These are phyloP conservation scores for Sinella curviseta DNA, from an alignment of 1,140 invertebrate species.

Conservation along the genomic window DNA sequence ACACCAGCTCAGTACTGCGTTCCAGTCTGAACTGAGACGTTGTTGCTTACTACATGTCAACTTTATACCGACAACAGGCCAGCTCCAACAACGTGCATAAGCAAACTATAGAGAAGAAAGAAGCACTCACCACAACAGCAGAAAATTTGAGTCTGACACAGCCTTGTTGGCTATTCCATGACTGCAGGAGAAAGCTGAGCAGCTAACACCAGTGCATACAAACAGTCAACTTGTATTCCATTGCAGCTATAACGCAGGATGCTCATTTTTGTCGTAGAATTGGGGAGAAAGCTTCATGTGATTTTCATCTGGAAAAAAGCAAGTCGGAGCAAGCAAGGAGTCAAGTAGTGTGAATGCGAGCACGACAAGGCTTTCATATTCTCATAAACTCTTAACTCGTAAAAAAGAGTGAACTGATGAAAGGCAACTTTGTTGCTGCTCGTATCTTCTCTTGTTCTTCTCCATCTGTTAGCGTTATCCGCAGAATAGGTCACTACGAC, in stretches of 20 bases:
- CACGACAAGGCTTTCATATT: background rate
- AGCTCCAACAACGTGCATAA: too few species aligned
- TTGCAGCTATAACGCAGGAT: too few species aligned
- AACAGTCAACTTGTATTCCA: background rate
- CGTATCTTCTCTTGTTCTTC: background rate
- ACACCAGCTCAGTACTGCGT: background rate
- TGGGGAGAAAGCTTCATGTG: background rate
- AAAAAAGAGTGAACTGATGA: background rate
- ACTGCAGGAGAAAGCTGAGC: background rate
- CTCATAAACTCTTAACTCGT: background rate
- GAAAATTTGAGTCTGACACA: too few species aligned
- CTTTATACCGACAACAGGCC: background rate
- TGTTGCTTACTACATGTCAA: background rate
- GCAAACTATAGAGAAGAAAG: too few species aligned
- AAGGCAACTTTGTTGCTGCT: background rate
- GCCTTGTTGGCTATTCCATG: background rate
- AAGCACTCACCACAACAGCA: too few species aligned
- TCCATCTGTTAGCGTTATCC: background rate
- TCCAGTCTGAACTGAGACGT: background rate
- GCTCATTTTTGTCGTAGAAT: background rate
- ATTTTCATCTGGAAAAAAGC: background rate
- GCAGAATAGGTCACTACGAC: background rate
- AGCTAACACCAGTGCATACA: background rate
- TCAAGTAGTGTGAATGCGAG: background rate
- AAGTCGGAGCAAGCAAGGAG: background rate